Conservation (phyloP, 2,888 invertebrate genomes). For the Micoletzkya japonica region DNA sequence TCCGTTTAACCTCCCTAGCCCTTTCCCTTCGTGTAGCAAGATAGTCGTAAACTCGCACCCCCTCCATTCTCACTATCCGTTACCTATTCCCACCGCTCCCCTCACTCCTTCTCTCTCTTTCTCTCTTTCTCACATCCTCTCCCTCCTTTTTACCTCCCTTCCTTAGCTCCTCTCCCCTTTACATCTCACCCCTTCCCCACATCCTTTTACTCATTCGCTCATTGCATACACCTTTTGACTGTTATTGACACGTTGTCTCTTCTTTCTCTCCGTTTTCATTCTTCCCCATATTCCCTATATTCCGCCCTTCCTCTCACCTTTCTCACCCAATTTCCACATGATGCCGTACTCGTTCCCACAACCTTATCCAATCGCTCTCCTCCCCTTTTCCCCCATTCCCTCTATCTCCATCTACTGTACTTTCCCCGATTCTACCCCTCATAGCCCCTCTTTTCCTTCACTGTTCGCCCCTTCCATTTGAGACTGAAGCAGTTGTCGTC, state of each 20-base stretch:
- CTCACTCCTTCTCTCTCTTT: too few species aligned
- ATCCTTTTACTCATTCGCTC: background rate
- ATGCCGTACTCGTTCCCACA: background rate
- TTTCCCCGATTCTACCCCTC: background rate
- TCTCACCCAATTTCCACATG: background rate
- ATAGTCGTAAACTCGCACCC: too few species aligned
- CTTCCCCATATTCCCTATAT: background rate
- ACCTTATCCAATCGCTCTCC: background rate
- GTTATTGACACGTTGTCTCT: background rate
- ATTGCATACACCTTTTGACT: too few species aligned
- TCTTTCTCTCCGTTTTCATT: background rate
- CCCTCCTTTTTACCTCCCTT: too few species aligned
- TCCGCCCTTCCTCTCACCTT: slow-evolving; percentile 1
- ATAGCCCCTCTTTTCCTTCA: background rate
- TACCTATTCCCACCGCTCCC: too few species aligned
- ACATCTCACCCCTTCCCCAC: background rate
- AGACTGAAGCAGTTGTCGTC: too few species aligned
- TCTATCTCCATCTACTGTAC: background rate
- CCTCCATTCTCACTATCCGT: too few species aligned
- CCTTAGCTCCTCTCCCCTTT: too few species aligned
- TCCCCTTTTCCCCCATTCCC: background rate
- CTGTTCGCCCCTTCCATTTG: too few species aligned
- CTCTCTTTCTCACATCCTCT: too few species aligned
- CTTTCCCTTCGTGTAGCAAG: too few species aligned
- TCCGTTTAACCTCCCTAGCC: too few species aligned